Percentiles rank a stretch among this genome's conserved stretches.
Evolutionary conservation across 1,140 invertebrate species (phyloP).

Genomic region (Brachionus rotundiformis): DNA sequence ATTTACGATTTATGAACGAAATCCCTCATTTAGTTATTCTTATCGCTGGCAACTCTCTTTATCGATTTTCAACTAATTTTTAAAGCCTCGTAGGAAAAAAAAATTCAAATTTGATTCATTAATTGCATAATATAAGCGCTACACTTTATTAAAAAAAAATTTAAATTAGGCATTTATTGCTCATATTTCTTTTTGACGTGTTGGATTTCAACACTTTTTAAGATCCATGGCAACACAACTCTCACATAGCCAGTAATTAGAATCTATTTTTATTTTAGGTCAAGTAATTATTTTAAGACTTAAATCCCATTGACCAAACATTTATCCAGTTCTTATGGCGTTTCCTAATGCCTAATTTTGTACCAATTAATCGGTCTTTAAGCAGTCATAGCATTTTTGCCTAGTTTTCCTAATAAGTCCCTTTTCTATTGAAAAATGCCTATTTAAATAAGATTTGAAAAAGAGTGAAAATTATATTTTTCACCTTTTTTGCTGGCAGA

Average conservation of each 20-base stretch:
- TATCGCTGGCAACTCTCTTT: neutral
- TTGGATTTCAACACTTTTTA: neutral
- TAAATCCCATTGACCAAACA: too few relatives aligned
- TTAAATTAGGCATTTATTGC: neutral
- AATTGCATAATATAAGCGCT: neutral
- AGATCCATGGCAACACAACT: too few relatives aligned
- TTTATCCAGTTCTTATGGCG: too few relatives aligned
- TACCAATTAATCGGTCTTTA: too few relatives aligned
- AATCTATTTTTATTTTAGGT: neutral
- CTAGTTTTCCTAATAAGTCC: too few relatives aligned
- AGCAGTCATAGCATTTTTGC: too few relatives aligned
- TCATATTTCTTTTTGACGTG: neutral
- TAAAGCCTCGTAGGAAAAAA: neutral
- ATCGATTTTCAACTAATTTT: neutral
- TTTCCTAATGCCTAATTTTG: too few relatives aligned
- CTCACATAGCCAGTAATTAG: too few relatives aligned
- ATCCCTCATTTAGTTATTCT: constrained; percentile 5
- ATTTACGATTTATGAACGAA: constrained; percentile 4
- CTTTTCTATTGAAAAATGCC: too few relatives aligned
- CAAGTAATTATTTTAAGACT: neutral
- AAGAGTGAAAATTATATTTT: too few relatives aligned
- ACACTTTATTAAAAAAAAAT: neutral
- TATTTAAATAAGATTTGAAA: too few relatives aligned
- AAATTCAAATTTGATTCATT: neutral
- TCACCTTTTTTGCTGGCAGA: too few relatives aligned